Conservation (phyloP, 2,888 invertebrate species). For the Rhamnusium bicolor region DNA sequence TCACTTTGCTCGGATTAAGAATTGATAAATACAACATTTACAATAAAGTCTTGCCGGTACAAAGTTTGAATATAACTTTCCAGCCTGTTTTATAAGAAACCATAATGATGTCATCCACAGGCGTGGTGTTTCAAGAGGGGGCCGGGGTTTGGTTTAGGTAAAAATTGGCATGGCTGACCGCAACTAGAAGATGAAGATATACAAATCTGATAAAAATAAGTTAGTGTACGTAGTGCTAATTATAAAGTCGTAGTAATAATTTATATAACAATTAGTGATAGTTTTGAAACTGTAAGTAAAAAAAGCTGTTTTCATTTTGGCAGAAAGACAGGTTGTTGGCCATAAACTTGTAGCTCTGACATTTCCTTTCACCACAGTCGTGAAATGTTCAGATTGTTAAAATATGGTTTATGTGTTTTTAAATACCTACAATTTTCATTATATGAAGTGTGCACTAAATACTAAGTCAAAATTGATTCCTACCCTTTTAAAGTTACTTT, state of each 20-base stretch:
- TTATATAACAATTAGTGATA: constrained; percentile 42
- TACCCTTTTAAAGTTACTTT: constrained; percentile 3
- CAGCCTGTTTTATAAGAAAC: background rate
- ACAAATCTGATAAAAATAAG: constrained; percentile 59
- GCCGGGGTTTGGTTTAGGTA: constrained; percentile 63
- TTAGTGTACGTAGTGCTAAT: constrained; percentile 43
- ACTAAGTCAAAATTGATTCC: constrained; percentile 7
- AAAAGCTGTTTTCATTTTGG: constrained; percentile 32
- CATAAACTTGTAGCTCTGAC: constrained; percentile 66
- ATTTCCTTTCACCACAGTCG: constrained; percentile 65
- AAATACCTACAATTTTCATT: constrained; percentile 14
- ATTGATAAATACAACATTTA: too few species aligned
- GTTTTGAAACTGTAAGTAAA: constrained; percentile 40
- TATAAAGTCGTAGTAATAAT: constrained; percentile 38
- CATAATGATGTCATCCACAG: constrained; percentile 47
- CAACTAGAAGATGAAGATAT: constrained; percentile 56
- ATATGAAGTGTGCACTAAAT: background rate
- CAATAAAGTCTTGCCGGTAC: too few species aligned
- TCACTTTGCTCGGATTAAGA: too few species aligned
- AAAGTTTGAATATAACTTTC: too few species aligned
- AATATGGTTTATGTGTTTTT: constrained; percentile 51
- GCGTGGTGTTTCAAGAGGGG: constrained; percentile 52
- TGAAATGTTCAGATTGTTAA: constrained; percentile 50
- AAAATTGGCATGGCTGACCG: constrained; percentile 70
- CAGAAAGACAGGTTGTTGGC: constrained; percentile 65